A percentile compares a stretch with the other conserved stretches of the same genome.
These are phyloP conservation scores for Sebastes aleutianus DNA, from an alignment of 2,797 vertebrate species.

Conservation along the genomic window DNA sequence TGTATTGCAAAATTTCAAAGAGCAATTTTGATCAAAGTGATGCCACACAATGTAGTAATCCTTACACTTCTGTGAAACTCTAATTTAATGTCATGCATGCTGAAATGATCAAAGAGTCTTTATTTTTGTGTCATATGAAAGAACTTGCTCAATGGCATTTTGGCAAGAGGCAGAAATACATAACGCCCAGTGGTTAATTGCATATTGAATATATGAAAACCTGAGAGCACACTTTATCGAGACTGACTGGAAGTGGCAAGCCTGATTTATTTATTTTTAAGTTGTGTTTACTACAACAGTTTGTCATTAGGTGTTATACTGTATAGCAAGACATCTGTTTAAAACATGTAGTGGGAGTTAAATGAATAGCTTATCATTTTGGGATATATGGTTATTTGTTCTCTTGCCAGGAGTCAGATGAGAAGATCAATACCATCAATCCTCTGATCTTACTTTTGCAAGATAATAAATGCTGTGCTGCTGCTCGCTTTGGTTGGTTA, in stretches of 20 bases:
- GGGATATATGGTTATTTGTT: neutral
- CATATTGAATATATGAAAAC: conserved; percentile 18
- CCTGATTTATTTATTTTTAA: neutral
- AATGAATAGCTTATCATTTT: neutral
- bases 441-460: neutral
- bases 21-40: conserved; percentile 69
- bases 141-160: conserved; percentile 26
- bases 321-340: neutral
- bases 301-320: neutral
- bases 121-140: conserved; percentile 54
- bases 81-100: conserved; percentile 51
- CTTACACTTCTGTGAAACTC: conserved; percentile 40
- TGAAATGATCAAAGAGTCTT: conserved; percentile 60
- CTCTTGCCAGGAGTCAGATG: neutral
- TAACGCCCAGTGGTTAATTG: conserved; percentile 30
- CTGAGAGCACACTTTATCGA: neutral
- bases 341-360: neutral
- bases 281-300: neutral
- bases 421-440: neutral
- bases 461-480: neutral
- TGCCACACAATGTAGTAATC: conserved; percentile 46
- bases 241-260: neutral
- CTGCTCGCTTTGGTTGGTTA: neutral
- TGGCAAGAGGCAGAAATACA: conserved; percentile 23
- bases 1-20: conserved; percentile 62